Evolutionary conservation across 2,797 vertebrate genomes (phyloP).

Genomic region (Cyclura pinguis): DNA sequence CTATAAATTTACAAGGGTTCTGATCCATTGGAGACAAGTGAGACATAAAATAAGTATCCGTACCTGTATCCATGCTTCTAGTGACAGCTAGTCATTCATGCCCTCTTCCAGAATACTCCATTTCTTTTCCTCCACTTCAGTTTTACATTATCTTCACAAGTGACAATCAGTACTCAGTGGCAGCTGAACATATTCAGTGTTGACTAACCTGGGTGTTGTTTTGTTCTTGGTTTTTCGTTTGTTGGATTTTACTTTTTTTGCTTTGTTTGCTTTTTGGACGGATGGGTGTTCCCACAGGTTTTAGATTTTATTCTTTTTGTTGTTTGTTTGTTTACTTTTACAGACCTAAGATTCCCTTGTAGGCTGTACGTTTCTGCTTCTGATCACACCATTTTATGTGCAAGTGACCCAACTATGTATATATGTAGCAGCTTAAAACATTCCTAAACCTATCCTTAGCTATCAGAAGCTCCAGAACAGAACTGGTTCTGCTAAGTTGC

Average conservation of each 20-base stretch:
- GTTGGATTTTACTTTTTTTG: too few species aligned
- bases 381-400: neutral
- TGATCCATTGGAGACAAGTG: neutral
- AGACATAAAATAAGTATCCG: neutral
- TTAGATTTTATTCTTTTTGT: neutral
- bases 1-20: slow-evolving; percentile 28
- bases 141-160: neutral
- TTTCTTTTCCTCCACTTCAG: neutral
- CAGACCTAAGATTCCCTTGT: neutral
- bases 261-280: too few species aligned
- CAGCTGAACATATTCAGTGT: neutral
- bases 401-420: neutral
- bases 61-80: neutral
- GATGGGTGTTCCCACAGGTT: neutral
- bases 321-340: neutral
- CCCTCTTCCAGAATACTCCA: neutral
- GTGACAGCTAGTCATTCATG: neutral
- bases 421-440: neutral
- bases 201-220: neutral
- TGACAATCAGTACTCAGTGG: neutral
- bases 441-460: neutral
- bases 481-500: neutral
- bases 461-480: neutral
- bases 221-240: neutral
- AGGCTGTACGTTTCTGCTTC: neutral